These are phyloP conservation scores for Crotalus tigris DNA, from an alignment of 2,113 vertebrate genomes.

Conservation along the genomic window DNA sequence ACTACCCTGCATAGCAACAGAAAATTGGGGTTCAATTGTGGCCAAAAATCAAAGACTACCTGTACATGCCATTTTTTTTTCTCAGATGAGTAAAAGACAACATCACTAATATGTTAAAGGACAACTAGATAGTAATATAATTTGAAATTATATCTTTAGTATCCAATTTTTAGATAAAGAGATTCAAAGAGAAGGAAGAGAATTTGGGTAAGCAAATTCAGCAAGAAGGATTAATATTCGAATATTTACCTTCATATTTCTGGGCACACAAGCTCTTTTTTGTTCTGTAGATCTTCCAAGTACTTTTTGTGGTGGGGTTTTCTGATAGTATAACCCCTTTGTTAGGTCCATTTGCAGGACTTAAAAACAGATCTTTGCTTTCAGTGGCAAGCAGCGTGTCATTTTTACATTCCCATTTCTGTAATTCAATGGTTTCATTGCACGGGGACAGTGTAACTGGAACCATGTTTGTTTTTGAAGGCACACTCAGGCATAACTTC, in stretches of 20 bases:
- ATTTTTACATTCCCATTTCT: constrained; percentile 90
- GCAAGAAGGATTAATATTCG: constrained; percentile 3
- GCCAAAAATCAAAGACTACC: neutral
- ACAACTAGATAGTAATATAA: neutral
- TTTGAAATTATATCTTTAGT: neutral
- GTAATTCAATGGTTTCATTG: constrained; percentile 73
- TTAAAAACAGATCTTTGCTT: constrained; percentile 75
- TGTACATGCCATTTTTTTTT: neutral
- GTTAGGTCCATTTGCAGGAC: constrained; percentile 82
- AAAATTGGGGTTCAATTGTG: neutral
- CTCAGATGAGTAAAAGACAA: neutral
- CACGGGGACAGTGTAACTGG: constrained; percentile 75
- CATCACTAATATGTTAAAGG: neutral
- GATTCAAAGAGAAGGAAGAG: neutral
- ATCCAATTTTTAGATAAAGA: neutral
- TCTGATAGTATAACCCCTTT: constrained; percentile 81
- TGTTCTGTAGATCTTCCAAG: constrained; percentile 81
- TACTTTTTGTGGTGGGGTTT: constrained; percentile 73
- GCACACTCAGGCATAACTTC: constrained; percentile 81
- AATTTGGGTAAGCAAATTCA: neutral
- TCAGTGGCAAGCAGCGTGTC: constrained; percentile 75
- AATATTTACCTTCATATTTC: constrained; percentile 81
- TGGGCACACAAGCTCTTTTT: constrained; percentile 75
- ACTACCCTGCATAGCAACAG: neutral
- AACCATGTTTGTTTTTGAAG: constrained; percentile 70